These are phyloP conservation scores for Myotis findleyi DNA, from an alignment of 2,797 vertebrate species.

Conservation along the genomic window DNA sequence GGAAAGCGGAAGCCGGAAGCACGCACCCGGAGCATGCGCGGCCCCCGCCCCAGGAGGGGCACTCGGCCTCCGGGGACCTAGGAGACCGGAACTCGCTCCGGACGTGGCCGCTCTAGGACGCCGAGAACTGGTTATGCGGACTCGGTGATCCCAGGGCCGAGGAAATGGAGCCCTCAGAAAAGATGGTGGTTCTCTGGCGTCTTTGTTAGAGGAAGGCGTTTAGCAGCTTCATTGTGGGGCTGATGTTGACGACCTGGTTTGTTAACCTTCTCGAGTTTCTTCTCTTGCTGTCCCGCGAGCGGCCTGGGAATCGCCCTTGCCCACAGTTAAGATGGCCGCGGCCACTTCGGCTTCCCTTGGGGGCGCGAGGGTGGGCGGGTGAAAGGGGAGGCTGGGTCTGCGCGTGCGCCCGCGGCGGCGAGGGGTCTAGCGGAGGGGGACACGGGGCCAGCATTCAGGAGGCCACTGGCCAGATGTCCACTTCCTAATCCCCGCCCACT, in stretches of 20 bases:
- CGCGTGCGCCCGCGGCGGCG: accelerated
- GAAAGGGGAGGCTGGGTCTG: neutral
- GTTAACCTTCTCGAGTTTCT: neutral
- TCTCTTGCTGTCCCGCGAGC: neutral
- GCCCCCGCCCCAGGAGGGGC: accelerated
- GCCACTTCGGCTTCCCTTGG: neutral
- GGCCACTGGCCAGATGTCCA: accelerated
- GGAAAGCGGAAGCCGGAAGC: neutral
- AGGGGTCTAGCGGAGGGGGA: no score
- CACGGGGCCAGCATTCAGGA: accelerated
- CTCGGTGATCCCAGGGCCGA: neutral
- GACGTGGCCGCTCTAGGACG: neutral
- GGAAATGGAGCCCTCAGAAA: neutral
- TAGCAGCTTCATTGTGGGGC: neutral
- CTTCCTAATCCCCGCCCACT: neutral
- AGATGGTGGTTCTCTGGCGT: neutral
- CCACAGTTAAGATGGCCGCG: neutral
- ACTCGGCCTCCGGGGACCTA: accelerated
- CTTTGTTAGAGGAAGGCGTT: neutral
- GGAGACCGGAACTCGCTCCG: neutral
- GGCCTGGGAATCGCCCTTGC: neutral
- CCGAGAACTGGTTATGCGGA: accelerated
- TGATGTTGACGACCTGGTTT: neutral
- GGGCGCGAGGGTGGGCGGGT: no score
- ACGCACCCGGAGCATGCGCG: accelerated